A percentile compares a stretch with the other conserved stretches of the same genome.
Evolutionary conservation across 2,888 invertebrate genomes (phyloP).

Genomic region (Aphidoletes aphidimyza): DNA sequence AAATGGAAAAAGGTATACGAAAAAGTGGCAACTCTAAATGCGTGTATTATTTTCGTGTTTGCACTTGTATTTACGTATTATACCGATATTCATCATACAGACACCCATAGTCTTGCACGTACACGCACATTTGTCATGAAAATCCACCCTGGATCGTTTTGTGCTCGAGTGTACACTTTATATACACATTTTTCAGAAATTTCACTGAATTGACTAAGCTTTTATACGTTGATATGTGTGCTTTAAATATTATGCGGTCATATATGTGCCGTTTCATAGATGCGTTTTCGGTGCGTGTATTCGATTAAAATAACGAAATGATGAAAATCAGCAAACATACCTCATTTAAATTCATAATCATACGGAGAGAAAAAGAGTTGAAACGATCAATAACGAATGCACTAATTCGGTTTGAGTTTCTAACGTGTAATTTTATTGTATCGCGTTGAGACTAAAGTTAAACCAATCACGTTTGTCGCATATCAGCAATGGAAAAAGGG

Average conservation of each 20-base stretch:
- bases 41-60: too few relatives aligned
- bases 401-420: neutral
- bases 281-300: neutral
- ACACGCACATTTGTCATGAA: too few relatives aligned
- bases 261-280: neutral
- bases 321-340: neutral
- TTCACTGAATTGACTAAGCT: neutral
- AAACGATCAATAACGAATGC: neutral
- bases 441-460: neutral
- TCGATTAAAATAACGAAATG: neutral
- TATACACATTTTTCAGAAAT: neutral
- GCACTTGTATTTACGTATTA: too few relatives aligned
- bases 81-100: too few relatives aligned
- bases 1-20: too few relatives aligned
- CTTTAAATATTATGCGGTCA: neutral
- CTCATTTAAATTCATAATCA: neutral
- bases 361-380: neutral
- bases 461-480: too few relatives aligned
- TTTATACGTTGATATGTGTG: neutral
- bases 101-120: too few relatives aligned
- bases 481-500: too few relatives aligned
- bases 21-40: too few relatives aligned
- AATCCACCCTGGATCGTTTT: too few relatives aligned
- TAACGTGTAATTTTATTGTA: neutral
- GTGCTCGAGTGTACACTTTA: neutral